Percentiles rank a stretch among this genome's conserved stretches.
These are phyloP conservation scores for Antigone vipio DNA, from an alignment of 2,113 vertebrate species.

Conservation along the genomic window DNA sequence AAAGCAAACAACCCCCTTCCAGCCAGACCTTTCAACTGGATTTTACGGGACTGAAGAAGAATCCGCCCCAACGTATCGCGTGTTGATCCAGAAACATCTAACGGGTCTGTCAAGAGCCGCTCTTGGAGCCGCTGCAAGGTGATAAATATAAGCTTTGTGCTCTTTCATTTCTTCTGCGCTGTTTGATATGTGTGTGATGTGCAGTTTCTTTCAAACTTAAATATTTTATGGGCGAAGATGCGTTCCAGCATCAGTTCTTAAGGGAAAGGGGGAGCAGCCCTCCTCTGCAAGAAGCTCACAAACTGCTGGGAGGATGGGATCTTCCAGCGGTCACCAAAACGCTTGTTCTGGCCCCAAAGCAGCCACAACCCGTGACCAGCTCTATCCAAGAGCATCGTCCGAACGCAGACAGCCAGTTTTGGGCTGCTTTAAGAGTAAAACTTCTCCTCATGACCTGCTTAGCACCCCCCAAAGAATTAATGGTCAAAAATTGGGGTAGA, in stretches of 20 bases:
- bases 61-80: accelerated
- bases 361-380: accelerated
- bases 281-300: background rate
- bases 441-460: background rate
- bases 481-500: background rate
- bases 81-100: background rate
- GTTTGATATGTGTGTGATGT: accelerated
- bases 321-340: background rate
- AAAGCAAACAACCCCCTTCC: background rate
- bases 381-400: background rate
- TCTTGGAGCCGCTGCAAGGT: background rate
- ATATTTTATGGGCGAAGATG: accelerated
- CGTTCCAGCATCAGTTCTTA: background rate
- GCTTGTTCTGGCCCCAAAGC: background rate
- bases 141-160: background rate
- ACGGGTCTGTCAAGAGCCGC: background rate
- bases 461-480: background rate
- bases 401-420: background rate
- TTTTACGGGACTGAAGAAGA: accelerated
- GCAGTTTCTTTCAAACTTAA: background rate
- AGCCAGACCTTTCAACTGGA: background rate
- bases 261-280: background rate
- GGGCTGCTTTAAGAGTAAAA: accelerated
- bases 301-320: background rate
- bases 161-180: background rate